Evolutionary conservation across 2,113 vertebrate species (phyloP).

Genomic region (Serilophus lunatus): DNA sequence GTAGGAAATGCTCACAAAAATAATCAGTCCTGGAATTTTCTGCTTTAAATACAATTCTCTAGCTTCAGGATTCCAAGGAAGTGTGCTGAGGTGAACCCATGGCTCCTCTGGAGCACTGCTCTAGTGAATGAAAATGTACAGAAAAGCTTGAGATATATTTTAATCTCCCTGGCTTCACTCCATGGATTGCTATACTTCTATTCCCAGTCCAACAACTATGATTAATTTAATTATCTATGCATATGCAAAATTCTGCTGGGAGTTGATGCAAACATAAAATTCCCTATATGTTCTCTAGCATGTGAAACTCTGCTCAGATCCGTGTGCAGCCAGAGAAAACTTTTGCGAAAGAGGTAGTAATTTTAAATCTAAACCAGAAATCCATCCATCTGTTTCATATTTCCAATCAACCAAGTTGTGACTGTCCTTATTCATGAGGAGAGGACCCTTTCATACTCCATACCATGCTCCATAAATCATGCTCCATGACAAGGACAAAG

Average conservation of each 20-base stretch:
- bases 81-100: not conserved
- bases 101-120: not conserved
- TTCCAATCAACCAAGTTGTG: not conserved
- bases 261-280: not conserved
- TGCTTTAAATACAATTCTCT: not conserved
- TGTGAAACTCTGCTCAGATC: not conserved
- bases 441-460: not conserved
- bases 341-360: not conserved
- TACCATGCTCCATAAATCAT: not conserved
- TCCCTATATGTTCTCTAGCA: not conserved
- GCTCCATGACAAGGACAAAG: not conserved
- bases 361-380: slow-evolving; percentile 20
- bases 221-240: not conserved
- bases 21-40: not conserved
- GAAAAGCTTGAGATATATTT: not conserved
- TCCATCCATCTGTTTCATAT: not conserved
- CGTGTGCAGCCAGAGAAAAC: not conserved
- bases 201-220: not conserved
- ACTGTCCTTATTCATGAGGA: not conserved
- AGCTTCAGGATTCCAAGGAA: not conserved
- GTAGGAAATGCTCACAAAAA: not conserved
- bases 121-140: not conserved
- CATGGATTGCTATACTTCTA: not conserved
- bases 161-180: not conserved
- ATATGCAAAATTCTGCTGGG: not conserved